Conservation (phyloP, 1,140 invertebrate species). For the Zaprionus nigranus region DNA sequence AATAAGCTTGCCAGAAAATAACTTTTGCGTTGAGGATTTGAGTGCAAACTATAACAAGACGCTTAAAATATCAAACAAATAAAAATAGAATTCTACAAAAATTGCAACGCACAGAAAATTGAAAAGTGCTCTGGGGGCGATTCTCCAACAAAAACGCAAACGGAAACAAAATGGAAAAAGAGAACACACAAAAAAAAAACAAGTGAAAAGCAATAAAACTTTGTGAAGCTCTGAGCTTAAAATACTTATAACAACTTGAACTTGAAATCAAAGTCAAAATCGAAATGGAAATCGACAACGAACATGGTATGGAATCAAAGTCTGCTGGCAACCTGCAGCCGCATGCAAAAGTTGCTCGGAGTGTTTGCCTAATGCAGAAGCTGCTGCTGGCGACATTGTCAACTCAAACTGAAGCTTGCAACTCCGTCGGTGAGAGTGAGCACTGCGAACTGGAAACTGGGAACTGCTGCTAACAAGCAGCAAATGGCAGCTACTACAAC, state of each 20-base stretch:
- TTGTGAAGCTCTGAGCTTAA: slow-evolving; percentile 55
- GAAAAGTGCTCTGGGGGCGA: slow-evolving; percentile 57
- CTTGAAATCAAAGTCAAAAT: slow-evolving; percentile 72
- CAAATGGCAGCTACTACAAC: slow-evolving; percentile 66
- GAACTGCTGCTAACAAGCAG: slow-evolving; percentile 69
- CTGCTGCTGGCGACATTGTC: slow-evolving; percentile 61
- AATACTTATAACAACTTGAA: slow-evolving; percentile 63
- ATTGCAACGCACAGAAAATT: slow-evolving; percentile 63
- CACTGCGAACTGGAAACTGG: slow-evolving; percentile 32
- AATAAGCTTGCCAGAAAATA: slow-evolving; percentile 55
- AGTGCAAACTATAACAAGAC: slow-evolving; percentile 71
- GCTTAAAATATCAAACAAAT: slow-evolving; percentile 53
- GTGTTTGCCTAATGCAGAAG: slow-evolving; percentile 64
- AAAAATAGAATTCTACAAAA: slow-evolving; percentile 34
- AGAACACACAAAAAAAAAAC: neutral
- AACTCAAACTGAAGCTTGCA: slow-evolving; percentile 45
- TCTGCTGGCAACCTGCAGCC: slow-evolving; percentile 26
- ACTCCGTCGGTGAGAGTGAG: slow-evolving; percentile 13
- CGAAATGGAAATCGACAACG: slow-evolving; percentile 36
- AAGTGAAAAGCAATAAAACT: slow-evolving; percentile 31
- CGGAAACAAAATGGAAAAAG: slow-evolving; percentile 2
- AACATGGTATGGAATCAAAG: slow-evolving; percentile 25
- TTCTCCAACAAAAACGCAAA: slow-evolving; percentile 40
- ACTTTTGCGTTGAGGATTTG: slow-evolving; percentile 62
- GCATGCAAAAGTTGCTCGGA: slow-evolving; percentile 23